A percentile compares a stretch with the other conserved stretches of the same genome.
These are phyloP conservation scores for Callithrix jacchus DNA, from an alignment of 2,113 vertebrate species.

Conservation along the genomic window DNA sequence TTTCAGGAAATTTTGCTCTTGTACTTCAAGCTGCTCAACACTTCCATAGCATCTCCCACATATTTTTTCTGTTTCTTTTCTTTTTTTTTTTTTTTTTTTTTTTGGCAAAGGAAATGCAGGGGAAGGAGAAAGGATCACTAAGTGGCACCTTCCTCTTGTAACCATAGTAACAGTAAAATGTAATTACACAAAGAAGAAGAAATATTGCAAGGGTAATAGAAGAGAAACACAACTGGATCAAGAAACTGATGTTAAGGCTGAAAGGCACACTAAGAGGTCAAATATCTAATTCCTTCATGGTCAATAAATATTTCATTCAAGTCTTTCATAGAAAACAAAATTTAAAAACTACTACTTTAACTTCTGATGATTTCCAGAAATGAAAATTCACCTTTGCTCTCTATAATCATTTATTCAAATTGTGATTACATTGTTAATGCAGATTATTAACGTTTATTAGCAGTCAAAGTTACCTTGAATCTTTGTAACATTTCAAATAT, in stretches of 20 bases:
- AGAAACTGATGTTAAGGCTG: neutral
- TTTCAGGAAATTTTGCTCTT: constrained; percentile 7
- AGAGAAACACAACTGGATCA: neutral
- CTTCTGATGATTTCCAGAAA: neutral
- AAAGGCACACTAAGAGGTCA: neutral
- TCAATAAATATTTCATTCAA: constrained; percentile 3
- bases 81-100: neutral
- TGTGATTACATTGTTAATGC: neutral
- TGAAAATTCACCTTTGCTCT: neutral
- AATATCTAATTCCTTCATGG: neutral
- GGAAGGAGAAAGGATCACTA: neutral
- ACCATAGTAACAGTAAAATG: neutral
- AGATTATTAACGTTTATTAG: neutral
- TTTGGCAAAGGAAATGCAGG: neutral
- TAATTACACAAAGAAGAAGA: neutral
- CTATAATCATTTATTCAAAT: neutral
- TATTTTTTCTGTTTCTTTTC: neutral
- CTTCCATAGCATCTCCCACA: neutral
- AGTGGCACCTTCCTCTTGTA: neutral
- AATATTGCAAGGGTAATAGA: neutral
- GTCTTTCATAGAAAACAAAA: neutral
- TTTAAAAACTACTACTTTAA: neutral
- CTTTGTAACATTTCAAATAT: neutral
- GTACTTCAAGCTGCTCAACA: neutral
- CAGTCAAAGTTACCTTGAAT: neutral